Evolutionary conservation across 1,140 invertebrate genomes (phyloP).

Genomic region (Zaprionus ghesquierei): DNA sequence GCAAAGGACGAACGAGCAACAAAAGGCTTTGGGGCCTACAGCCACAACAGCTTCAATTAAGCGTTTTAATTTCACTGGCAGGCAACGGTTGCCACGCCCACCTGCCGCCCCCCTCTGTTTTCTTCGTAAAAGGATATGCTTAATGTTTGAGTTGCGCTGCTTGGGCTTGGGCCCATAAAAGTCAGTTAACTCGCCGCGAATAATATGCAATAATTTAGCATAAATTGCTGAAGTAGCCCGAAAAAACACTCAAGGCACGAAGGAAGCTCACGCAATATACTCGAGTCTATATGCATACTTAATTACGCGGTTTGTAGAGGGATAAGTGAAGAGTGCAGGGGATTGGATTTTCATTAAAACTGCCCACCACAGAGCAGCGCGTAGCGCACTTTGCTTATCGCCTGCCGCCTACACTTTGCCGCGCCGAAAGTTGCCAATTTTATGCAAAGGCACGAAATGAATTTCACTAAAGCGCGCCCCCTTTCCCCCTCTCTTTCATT

Average conservation of each 20-base stretch:
- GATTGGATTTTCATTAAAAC: slow-evolving; percentile 53
- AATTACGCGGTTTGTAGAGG: slow-evolving; percentile 64
- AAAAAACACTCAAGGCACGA: background rate
- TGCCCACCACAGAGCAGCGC: background rate
- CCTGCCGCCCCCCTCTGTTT: background rate
- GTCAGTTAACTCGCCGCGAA: slow-evolving; percentile 29
- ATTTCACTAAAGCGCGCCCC: slow-evolving; percentile 3
- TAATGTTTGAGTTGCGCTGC: slow-evolving; percentile 49
- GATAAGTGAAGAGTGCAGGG: slow-evolving; percentile 30
- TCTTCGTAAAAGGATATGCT: slow-evolving; percentile 18
- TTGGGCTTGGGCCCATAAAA: slow-evolving; percentile 24
- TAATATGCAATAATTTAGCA: slow-evolving; percentile 73
- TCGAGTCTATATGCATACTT: slow-evolving; percentile 14
- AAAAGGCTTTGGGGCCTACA: slow-evolving; percentile 24
- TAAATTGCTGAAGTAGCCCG: slow-evolving; percentile 50
- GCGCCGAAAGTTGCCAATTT: slow-evolving; percentile 16
- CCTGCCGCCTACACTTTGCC: background rate
- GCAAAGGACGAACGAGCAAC: slow-evolving; percentile 26
- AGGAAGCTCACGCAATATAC: background rate
- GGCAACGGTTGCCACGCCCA: slow-evolving; percentile 22
- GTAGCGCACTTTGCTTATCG: slow-evolving; percentile 13
- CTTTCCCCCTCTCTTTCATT: background rate
- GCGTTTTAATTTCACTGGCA: slow-evolving; percentile 70
- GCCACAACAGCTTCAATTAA: slow-evolving; percentile 55
- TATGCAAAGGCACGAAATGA: slow-evolving; percentile 45